Evolutionary conservation across 2,888 invertebrate genomes (phyloP).

Genomic region (Leucophenga maculata): DNA sequence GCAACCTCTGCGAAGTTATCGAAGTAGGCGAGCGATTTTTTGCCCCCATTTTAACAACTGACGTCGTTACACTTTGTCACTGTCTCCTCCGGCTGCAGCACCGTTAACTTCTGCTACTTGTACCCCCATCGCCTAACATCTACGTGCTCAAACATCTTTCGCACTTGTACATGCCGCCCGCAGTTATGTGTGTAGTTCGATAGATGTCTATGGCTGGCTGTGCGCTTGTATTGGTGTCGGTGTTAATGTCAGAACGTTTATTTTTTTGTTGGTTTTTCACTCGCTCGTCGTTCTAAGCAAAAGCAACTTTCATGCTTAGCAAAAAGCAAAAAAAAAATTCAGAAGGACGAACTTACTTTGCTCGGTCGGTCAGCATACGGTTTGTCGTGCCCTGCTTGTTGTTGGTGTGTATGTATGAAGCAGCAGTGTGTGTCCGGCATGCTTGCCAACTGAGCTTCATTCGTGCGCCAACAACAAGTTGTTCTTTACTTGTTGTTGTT

Average conservation of each 20-base stretch:
- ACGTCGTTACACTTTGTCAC: too few species aligned
- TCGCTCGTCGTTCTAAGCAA: neutral
- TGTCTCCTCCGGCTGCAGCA: neutral
- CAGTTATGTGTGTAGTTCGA: too few species aligned
- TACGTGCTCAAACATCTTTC: neutral
- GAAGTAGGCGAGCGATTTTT: neutral
- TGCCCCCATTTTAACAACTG: too few species aligned
- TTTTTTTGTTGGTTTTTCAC: neutral
- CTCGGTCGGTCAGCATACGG: too few species aligned
- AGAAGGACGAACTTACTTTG: too few species aligned
- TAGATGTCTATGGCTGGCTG: neutral
- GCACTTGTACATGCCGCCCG: too few species aligned
- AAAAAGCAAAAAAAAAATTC: neutral
- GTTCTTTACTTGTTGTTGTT: too few species aligned
- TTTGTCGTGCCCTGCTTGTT: too few species aligned
- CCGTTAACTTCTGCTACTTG: neutral
- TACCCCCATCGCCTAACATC: neutral
- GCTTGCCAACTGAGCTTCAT: too few species aligned
- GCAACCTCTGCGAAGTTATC: slow-evolving; percentile 20
- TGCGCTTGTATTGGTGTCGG: neutral
- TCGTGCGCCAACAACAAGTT: too few species aligned
- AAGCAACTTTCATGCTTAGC: neutral
- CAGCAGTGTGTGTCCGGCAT: too few species aligned
- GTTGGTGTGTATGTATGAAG: too few species aligned
- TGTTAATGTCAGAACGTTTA: slow-evolving; percentile 14